A percentile compares a stretch with the other conserved stretches of the same genome.
phyloP scores from a whole-genome alignment of 2,113 vertebrate genomes.

The Todiramphus saurophagus region DNA sequence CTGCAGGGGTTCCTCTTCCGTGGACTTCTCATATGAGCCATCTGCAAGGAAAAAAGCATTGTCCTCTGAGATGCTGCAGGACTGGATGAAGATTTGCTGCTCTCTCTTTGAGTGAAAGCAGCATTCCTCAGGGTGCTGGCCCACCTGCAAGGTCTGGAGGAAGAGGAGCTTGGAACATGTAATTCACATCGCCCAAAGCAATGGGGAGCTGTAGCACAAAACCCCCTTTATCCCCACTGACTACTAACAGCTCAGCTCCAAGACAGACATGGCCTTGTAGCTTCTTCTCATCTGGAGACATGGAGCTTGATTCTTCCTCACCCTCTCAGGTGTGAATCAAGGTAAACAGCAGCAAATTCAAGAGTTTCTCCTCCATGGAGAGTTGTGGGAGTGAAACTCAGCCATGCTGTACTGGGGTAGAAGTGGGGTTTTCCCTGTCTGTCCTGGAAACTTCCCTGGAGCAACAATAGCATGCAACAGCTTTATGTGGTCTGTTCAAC shows the following conservation, averaged over 20 bases:
- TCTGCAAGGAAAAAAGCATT: constrained; percentile 66
- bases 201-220: background rate
- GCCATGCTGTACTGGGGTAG: background rate
- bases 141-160: background rate
- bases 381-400: background rate
- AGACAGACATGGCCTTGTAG: background rate
- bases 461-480: background rate
- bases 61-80: background rate
- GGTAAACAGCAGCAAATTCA: background rate
- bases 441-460: background rate
- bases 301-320: background rate
- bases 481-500: background rate
- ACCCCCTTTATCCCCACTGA: background rate
- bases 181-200: background rate
- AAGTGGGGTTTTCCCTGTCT: accelerated
- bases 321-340: too few species aligned
- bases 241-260: background rate
- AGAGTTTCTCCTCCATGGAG: background rate
- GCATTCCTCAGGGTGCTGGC: background rate
- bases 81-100: background rate
- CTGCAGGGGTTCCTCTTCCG: constrained; percentile 79
- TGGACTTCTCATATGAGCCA: constrained; percentile 63
- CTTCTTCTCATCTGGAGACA: background rate
- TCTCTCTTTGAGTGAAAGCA: background rate
- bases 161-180: background rate